Evolutionary conservation across 1,140 invertebrate species (phyloP).

Genomic region (Theocolax elegans): DNA sequence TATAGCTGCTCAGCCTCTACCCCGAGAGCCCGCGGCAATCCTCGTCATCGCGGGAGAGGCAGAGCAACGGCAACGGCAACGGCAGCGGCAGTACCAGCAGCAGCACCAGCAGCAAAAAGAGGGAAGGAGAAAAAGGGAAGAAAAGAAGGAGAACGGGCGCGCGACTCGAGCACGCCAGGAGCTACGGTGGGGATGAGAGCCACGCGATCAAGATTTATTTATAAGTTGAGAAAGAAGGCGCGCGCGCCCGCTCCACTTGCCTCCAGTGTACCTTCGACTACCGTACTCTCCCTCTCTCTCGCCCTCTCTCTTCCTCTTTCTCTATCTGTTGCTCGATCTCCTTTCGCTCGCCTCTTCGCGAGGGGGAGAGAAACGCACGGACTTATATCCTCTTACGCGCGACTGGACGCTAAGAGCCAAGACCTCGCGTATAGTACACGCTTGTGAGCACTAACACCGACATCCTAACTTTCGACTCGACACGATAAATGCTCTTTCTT

Average conservation of each 20-base stretch:
- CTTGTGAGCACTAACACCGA: no score
- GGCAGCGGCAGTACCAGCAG: no score
- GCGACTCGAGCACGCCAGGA: constrained; percentile 48
- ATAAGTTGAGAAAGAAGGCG: constrained; percentile 55
- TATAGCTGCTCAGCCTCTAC: neutral
- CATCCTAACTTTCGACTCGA: no score
- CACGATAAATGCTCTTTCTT: no score
- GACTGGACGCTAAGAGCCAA: no score
- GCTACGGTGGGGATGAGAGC: constrained; percentile 59
- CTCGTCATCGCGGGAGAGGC: constrained; percentile 6
- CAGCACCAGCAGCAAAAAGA: no score
- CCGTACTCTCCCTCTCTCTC: constrained; percentile 43
- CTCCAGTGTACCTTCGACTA: constrained; percentile 45
- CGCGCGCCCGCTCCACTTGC: constrained; percentile 43
- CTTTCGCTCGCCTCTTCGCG: neutral
- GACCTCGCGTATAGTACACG: no score
- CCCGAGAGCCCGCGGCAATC: constrained; percentile 9
- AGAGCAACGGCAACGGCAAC: no score
- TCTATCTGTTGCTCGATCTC: neutral
- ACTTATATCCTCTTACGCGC: no score
- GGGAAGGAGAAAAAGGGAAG: constrained; percentile 13
- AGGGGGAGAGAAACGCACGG: neutral
- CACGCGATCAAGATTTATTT: constrained; percentile 69
- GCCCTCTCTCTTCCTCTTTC: constrained; percentile 40
- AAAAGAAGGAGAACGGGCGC: constrained; percentile 31